Conservation (phyloP, 2,113 vertebrate genomes). For the Rissa tridactyla region DNA sequence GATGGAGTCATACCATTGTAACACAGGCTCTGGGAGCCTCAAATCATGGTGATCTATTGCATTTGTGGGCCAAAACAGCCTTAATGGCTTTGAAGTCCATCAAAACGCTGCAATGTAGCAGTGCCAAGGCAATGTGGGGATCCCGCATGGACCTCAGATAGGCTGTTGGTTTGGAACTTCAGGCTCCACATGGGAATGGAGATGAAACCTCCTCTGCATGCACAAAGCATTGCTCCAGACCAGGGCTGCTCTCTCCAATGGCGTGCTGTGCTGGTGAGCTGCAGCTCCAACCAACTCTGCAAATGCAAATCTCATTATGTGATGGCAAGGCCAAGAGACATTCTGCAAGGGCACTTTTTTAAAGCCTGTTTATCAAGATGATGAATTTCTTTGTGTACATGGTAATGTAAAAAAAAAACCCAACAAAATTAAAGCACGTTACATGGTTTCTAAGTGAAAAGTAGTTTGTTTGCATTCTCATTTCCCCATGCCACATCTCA, state of each 20-base stretch:
- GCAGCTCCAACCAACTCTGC: background rate
- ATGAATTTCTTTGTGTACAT: background rate
- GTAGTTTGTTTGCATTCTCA: background rate
- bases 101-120: background rate
- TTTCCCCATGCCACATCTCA: background rate
- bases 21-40: background rate
- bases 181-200: accelerated
- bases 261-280: accelerated
- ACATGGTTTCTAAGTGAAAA: background rate
- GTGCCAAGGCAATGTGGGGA: too few species aligned
- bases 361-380: background rate
- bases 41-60: background rate
- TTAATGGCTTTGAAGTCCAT: background rate
- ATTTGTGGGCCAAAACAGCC: background rate
- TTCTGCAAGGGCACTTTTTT: accelerated
- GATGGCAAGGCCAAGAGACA: background rate
- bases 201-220: background rate
- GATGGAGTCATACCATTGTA: background rate
- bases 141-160: accelerated
- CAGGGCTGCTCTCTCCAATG: background rate
- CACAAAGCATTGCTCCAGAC: background rate
- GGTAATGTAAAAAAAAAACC: background rate
- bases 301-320: background rate
- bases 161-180: background rate
- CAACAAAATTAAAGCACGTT: background rate